Conservation (phyloP, 2,888 invertebrate genomes). For the Lepas anatifera region DNA sequence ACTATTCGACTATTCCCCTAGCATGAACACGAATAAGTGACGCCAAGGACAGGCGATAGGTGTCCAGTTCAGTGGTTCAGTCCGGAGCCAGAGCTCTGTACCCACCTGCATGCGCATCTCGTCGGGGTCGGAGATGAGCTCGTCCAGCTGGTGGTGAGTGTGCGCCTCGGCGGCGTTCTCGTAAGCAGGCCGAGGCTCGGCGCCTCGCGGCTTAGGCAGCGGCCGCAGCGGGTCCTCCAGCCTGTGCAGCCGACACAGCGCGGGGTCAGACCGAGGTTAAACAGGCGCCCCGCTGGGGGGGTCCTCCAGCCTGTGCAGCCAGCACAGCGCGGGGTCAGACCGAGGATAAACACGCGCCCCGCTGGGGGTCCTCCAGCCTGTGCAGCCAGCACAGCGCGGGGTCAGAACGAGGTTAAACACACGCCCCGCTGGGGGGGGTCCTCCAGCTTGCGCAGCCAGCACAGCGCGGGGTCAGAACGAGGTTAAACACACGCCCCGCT, state of each 20-base stretch:
- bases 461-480: not conserved
- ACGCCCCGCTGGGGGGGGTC: no score
- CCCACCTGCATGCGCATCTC: constrained; percentile 84
- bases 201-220: not conserved
- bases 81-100: not conserved
- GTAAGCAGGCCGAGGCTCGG: constrained; percentile 57
- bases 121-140: constrained; percentile 82
- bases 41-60: no score
- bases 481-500: not conserved
- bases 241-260: not conserved
- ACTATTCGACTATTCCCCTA: no score
- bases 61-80: no score
- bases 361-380: not conserved
- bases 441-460: no score
- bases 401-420: no score
- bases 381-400: not conserved
- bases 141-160: constrained; percentile 63
- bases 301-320: no score
- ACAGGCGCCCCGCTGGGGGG: no score
- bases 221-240: not conserved
- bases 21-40: no score
- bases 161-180: constrained; percentile 74
- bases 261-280: no score
- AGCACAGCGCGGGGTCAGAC: not conserved
- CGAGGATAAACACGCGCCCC: not conserved